Conservation (phyloP, 2,797 vertebrate genomes). For the Mormyrus hasselquistii region DNA sequence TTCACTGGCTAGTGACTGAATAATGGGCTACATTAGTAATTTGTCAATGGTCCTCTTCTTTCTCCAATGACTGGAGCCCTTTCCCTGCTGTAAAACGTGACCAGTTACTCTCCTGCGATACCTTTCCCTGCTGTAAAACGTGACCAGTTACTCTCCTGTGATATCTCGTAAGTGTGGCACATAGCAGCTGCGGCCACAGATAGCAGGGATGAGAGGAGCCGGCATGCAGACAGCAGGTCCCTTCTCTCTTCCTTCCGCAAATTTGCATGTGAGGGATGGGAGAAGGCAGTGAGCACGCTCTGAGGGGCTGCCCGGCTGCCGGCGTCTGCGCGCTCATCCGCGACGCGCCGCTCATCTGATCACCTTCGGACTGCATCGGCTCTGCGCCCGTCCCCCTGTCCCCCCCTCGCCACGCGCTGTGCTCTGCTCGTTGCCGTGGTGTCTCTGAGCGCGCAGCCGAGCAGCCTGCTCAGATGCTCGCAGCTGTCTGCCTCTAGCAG, state of each 20-base stretch:
- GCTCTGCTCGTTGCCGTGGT: not conserved
- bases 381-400: not conserved
- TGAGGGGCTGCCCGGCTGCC: slow-evolving; percentile 13
- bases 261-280: slow-evolving; percentile 28
- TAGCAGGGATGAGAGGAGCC: slow-evolving; percentile 38
- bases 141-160: not conserved
- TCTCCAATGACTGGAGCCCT: not conserved
- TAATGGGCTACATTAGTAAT: not conserved
- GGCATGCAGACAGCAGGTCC: slow-evolving; percentile 39
- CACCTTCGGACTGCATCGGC: not conserved
- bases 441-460: slow-evolving; percentile 8
- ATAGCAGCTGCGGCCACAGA: slow-evolving; percentile 42
- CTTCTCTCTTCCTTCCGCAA: slow-evolving; percentile 15
- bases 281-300: slow-evolving; percentile 11
- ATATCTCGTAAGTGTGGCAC: slow-evolving; percentile 10
- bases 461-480: slow-evolving; percentile 43
- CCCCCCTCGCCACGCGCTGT: not conserved
- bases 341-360: slow-evolving; percentile 11
- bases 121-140: not conserved
- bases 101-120: not conserved
- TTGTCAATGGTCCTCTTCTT: not conserved
- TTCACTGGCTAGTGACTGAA: not conserved
- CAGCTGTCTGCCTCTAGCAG: slow-evolving; percentile 15
- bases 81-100: not conserved
- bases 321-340: not conserved